These are phyloP conservation scores for Trachelus troglodyta DNA, from an alignment of 2,888 invertebrate genomes.

Conservation along the genomic window DNA sequence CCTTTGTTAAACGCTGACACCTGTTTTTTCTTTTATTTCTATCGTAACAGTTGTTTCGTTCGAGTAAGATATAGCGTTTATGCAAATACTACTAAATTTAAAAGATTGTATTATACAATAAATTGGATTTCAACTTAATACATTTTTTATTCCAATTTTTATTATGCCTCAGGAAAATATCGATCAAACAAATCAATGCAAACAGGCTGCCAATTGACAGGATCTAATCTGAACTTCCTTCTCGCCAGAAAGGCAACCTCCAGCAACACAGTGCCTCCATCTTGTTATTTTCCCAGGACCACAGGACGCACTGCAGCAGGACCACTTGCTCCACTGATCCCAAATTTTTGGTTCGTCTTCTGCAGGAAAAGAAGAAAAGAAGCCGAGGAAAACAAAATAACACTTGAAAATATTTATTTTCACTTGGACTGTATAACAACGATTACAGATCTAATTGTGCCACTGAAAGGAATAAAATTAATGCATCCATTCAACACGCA, in stretches of 20 bases:
- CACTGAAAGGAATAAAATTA: not conserved
- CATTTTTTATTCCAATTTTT: too few species aligned
- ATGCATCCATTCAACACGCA: conserved; percentile 51
- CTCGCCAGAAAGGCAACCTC: conserved; percentile 64
- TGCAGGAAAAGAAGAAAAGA: conserved; percentile 9
- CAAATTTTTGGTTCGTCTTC: conserved; percentile 53
- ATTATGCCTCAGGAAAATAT: too few species aligned
- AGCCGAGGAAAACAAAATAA: not conserved
- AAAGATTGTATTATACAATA: too few species aligned
- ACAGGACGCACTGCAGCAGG: conserved; percentile 64
- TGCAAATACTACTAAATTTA: not conserved
- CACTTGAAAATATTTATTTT: not conserved
- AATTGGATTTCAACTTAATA: too few species aligned
- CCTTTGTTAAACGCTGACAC: not conserved
- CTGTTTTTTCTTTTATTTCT: not conserved
- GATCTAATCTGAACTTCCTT: conserved; percentile 68
- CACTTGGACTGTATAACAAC: not conserved
- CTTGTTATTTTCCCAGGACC: conserved; percentile 63
- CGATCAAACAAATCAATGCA: not conserved
- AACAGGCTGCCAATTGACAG: conserved; percentile 59
- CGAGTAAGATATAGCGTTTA: too few species aligned
- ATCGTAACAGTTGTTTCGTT: too few species aligned
- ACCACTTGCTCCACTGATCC: conserved; percentile 67
- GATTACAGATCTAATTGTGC: not conserved
- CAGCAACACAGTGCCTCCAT: conserved; percentile 66